Evolutionary conservation across 2,113 vertebrate genomes (phyloP).

Genomic region (Ursus arctos): DNA sequence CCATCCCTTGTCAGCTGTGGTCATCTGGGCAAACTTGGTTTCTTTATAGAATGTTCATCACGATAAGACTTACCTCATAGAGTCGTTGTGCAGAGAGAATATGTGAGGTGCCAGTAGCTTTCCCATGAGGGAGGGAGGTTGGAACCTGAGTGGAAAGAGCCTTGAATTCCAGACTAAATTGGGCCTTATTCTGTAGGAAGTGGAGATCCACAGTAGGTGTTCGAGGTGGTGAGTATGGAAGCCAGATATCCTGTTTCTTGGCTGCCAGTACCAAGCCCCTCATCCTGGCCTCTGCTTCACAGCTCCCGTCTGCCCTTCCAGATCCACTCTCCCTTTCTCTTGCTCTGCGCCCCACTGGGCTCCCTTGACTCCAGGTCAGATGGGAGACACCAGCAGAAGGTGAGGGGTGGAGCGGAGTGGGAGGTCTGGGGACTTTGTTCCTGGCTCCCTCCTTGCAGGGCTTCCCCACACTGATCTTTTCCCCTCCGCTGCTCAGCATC

Average conservation of each 20-base stretch:
- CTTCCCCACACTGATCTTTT: background rate
- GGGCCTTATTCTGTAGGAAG: background rate
- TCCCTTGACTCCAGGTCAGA: background rate
- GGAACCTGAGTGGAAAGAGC: background rate
- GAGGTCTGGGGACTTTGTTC: background rate
- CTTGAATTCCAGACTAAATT: background rate
- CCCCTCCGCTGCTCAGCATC: background rate
- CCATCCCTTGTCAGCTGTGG: background rate
- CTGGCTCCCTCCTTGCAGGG: background rate
- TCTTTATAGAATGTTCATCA: background rate
- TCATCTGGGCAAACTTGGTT: background rate
- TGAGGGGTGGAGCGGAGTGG: accelerated
- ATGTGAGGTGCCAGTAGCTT: background rate
- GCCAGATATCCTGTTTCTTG: background rate
- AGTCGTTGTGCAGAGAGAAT: background rate
- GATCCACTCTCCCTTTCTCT: background rate
- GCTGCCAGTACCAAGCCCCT: background rate
- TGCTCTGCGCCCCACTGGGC: background rate
- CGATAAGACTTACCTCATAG: background rate
- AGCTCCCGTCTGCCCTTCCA: background rate
- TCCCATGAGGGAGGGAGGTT: background rate
- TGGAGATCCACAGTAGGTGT: background rate
- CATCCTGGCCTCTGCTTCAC: background rate
- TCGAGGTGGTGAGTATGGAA: background rate
- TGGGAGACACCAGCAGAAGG: background rate